These are phyloP conservation scores for Microctonus brassicae DNA, from an alignment of 2,888 invertebrate species.

Conservation along the genomic window DNA sequence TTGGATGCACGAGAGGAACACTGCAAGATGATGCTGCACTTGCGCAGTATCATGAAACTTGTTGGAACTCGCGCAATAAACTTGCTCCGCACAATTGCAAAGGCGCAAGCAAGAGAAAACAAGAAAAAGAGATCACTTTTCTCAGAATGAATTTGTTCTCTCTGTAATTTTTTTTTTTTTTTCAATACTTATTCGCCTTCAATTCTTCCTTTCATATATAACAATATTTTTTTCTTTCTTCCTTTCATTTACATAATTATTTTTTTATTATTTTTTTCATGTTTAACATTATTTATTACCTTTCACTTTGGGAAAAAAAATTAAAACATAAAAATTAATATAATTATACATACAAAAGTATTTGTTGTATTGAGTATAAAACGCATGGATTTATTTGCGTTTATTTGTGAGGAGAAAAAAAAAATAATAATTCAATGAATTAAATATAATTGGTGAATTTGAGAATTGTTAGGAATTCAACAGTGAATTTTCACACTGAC, in stretches of 20 bases:
- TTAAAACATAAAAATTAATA: background rate
- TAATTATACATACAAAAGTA: background rate
- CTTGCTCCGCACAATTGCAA: background rate
- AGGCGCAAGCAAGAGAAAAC: background rate
- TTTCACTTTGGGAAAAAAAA: background rate
- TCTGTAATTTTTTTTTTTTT: slow-evolving; percentile 16
- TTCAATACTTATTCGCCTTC: background rate
- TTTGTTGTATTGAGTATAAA: background rate
- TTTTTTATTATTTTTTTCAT: background rate
- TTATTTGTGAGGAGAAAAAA: too few relatives aligned
- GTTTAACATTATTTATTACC: background rate
- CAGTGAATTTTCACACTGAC: slow-evolving; percentile 42
- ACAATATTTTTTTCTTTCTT: background rate
- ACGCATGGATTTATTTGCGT: too few relatives aligned
- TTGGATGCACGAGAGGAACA: background rate
- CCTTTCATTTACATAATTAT: background rate
- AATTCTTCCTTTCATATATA: background rate
- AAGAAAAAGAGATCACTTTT: slow-evolving; percentile 17
- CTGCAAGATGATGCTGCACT: slow-evolving; percentile 10
- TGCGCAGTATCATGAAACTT: slow-evolving; percentile 24
- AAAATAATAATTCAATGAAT: too few relatives aligned
- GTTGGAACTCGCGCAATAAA: slow-evolving; percentile 31
- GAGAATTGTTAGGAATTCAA: background rate
- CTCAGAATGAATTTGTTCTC: slow-evolving; percentile 31
- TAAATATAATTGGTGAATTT: background rate